Base-by-base conservation (phyloP, 2,888 invertebrate species). In the Arrhopalites spinosus region DNA sequence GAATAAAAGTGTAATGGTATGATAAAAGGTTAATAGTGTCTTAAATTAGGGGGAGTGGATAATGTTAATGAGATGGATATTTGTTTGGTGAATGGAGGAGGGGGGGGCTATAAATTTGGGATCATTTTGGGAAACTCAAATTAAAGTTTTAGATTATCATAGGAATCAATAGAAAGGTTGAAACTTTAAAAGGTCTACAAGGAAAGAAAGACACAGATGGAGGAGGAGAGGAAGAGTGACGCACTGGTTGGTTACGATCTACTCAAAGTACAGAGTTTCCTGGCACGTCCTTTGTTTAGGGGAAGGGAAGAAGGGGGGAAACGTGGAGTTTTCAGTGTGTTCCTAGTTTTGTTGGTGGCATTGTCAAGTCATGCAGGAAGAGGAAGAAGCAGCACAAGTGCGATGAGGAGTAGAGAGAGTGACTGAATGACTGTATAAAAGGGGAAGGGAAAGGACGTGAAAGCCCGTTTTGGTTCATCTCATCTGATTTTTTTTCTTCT, bases 391-490 rank as follows among this genome's bases (percentile, higher is more conserved):
- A 25, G 59, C 0, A 59, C 25, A 56, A 56, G 71, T 70, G 70
- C 59, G 71, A 45, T 66, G 66, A 56, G 53, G 47, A 45, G 25
- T 25, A 27, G 29, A 45, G 36, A 63, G 17, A 59, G 25, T 29
- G 64, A 13, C n/a, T 45, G 73, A 73, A 29, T 73, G 73, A 74
- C 45, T 63, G 36, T 53, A 17, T 74, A 61, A 68, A 43, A 61
- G 67, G 69, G 67, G 69, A 73, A 15, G 47, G 29, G 64, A n/a
- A n/a, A 73, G 73, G 73, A 64, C 63, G 64, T 64, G 63, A 73
- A 64, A 64, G 64, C 73, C 45, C 73, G 64, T 73, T 73, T 73
- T 47, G 64, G 73, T 73, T 73, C 64, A 73, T 64, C 73, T 73
- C 64, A 66, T 50, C 50, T 64, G 36, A 61, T 61, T 59, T 72